Base-by-base conservation (phyloP, 1,140 invertebrate species). In the Drusus annulatus region DNA sequence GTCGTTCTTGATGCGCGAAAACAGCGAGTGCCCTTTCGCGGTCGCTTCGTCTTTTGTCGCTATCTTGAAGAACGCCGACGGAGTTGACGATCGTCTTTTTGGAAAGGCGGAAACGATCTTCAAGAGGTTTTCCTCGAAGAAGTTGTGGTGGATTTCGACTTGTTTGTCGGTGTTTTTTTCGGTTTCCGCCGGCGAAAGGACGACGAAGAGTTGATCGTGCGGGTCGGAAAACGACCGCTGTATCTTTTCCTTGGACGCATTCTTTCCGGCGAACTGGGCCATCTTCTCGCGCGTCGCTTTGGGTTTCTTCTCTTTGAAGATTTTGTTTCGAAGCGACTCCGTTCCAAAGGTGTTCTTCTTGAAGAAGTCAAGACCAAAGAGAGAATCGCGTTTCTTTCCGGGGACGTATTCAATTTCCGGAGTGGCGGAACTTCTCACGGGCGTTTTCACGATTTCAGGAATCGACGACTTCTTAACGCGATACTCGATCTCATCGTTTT, bases 11-110 rank as follows among this genome's bases (percentile, higher is more conserved):
- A 23, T 73, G 17, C 63, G 75, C 10, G 78, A 21, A 62, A 74
- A 58, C 8, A 78, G 23, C 2, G 36, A 56, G n/a, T 54, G 15
- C 3, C 17, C 56, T 56, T 78, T 78, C 1, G 78, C 63, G 25
- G 15, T 28, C 0, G 45, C n/a, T 17, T 75, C 58, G n/a, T 83
- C 79, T 74, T 75, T 78, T 3, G 28, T 17, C 13, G 68, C 71
- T 5, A 77, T 79, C 65, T 83, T 83, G 25, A 79, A 81, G 15
- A 84, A 19, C 16, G 85, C 84, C 0, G 85, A 85, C 0, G 87
- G 88, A 0, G 88, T 89, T 0, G 88, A 89, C 63, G 85, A 86
- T 0, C 88, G 81, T 2, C 88, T 75, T 78, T 87, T 89, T 0
- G 86, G 85, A 10, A 88, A 84, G 7, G 84, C 63, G 0, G 84